Base-by-base conservation (phyloP, 2,888 invertebrate species). In the Drosophila atripex region DNA sequence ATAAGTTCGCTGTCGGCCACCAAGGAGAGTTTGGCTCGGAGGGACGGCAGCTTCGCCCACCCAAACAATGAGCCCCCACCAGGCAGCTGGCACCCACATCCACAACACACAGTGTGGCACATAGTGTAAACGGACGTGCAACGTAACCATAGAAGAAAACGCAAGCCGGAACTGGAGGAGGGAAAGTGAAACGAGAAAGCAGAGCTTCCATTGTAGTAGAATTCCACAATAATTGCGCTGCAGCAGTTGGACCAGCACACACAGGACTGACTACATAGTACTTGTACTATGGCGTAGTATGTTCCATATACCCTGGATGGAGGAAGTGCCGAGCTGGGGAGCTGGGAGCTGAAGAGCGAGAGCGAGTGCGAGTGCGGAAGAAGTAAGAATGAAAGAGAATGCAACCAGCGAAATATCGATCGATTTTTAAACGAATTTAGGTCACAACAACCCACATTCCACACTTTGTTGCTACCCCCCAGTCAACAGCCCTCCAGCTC, bases 351-450 rank as follows among this genome's bases (percentile, higher is more conserved):
- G 28, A 8, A n/a, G 12, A 35, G 35, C 35, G 32, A 51, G 43
- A 18, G 9, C 18, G 41, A 3, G 39, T 23, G 35, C n/a, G n/a
- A 35, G 61, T 47, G 53, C 25, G 38, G 5, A 46, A 18, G 54
- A 32, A 12, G 30, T 25, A 45, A 60, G 60, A 61, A 61, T 60
- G 47, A 39, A 14, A 69, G 57, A 56, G 52, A 66, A 66, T 25
- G 60, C 60, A 70, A 53, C 25, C 11, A 71, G 61, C 47, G 64
- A 47, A 88, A 79, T 86, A 84, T 84, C 84, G 84, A 84, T 84
- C 84, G 84, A 86, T 77, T 86, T 77, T 86, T 80, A 84, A 84
- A 88, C 86, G 86, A 80, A 88, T 84, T 88, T 84, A 74, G 84
- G 84, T 84, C 84, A 88, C 70, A 61, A 47, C 60, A 14, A 39